Evolutionary conservation across 2,888 invertebrate genomes (phyloP).

Genomic region (Kryphioiulus occultus): DNA sequence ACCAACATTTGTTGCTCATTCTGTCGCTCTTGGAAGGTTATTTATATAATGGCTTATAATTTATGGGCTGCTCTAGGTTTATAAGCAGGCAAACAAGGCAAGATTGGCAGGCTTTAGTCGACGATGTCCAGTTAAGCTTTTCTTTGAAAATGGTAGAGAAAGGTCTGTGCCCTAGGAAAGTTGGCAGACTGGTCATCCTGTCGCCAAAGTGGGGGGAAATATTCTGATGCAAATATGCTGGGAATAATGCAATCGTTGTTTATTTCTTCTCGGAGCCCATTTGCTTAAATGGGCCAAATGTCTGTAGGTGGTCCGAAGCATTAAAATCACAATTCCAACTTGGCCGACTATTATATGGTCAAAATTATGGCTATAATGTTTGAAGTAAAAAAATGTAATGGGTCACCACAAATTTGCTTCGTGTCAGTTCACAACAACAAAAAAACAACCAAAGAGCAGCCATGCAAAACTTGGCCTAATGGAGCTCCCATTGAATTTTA

Average conservation of each 20-base stretch:
- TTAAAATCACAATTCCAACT: background rate
- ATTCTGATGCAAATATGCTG: background rate
- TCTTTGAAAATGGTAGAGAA: background rate
- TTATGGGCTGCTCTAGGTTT: background rate
- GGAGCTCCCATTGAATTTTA: constrained; percentile 1
- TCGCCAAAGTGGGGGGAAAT: background rate
- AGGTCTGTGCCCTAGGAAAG: constrained; percentile 19
- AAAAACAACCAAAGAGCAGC: background rate
- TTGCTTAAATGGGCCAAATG: constrained; percentile 30
- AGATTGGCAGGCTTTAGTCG: background rate
- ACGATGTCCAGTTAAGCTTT: background rate
- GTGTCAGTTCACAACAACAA: constrained; percentile 22
- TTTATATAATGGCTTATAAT: background rate
- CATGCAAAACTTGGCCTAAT: constrained; percentile 18
- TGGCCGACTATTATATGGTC: background rate
- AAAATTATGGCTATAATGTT: constrained; percentile 7
- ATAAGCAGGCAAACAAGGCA: background rate
- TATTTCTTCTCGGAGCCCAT: background rate
- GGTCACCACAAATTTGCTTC: constrained; percentile 17
- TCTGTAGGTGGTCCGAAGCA: background rate
- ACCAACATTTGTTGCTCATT: background rate
- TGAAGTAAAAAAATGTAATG: constrained; percentile 6
- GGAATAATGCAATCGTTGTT: background rate
- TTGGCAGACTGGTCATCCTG: background rate
- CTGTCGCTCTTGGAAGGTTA: background rate